Conservation (phyloP, 2,797 vertebrate genomes). For the Cephalopachus bancanus region DNA sequence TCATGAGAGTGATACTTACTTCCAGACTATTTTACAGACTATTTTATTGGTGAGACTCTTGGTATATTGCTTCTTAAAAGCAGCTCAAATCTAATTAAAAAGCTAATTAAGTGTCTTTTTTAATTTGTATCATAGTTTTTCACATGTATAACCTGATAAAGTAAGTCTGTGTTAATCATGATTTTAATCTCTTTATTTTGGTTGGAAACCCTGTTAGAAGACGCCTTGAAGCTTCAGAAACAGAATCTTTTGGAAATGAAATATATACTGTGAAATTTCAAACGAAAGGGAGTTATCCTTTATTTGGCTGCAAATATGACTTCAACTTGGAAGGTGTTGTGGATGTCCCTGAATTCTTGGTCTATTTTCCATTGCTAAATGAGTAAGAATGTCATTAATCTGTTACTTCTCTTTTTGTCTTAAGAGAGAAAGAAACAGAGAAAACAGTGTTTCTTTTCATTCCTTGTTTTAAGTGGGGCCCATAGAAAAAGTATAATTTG, state of each 20-base stretch:
- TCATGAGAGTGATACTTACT: not conserved
- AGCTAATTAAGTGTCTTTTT: not conserved
- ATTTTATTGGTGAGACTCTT: conserved; percentile 30
- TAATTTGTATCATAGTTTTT: conserved; percentile 50
- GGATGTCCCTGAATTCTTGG: conserved; percentile 97
- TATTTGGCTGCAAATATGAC: conserved; percentile 98
- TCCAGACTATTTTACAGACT: not conserved
- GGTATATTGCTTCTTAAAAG: conserved; percentile 34
- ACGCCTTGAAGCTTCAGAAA: conserved; percentile 93
- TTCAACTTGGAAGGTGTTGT: conserved; percentile 98
- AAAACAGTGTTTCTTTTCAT: not conserved
- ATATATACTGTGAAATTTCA: conserved; percentile 96
- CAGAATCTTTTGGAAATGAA: conserved; percentile 95
- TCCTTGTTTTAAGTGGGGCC: conserved; percentile 23
- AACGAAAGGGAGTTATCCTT: conserved; percentile 94
- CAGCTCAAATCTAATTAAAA: conserved; percentile 36
- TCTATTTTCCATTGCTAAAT: conserved; percentile 97
- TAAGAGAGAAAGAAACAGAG: not conserved
- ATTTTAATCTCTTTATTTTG: conserved; percentile 73
- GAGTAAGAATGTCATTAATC: conserved; percentile 91
- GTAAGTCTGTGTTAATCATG: conserved; percentile 30
- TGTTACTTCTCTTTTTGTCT: conserved; percentile 57
- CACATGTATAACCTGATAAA: conserved; percentile 34
- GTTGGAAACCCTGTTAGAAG: conserved; percentile 86
- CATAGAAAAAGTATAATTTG: not conserved